Percentiles rank a stretch among this genome's conserved stretches.
phyloP scores from a whole-genome alignment of 2,113 vertebrate genomes.

The Spea multiplicata region DNA sequence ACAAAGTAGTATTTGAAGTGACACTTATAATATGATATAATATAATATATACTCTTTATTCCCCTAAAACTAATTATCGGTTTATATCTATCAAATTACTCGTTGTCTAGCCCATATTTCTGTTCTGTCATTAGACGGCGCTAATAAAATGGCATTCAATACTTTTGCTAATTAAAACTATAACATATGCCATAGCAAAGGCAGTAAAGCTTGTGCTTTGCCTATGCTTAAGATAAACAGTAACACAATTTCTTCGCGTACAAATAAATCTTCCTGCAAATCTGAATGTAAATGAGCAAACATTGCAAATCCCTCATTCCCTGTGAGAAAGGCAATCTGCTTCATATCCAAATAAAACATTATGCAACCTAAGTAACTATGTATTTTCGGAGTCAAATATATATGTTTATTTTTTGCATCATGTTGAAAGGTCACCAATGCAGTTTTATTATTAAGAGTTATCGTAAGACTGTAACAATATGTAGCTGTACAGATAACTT shows the following conservation, averaged over 20 bases:
- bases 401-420: neutral
- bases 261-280: neutral
- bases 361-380: neutral
- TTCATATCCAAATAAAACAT: neutral
- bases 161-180: neutral
- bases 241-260: neutral
- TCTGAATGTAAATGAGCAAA: neutral
- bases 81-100: too few relatives aligned
- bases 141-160: neutral
- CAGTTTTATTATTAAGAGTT: neutral
- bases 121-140: too few relatives aligned
- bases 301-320: neutral
- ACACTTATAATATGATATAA: too few relatives aligned
- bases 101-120: too few relatives aligned
- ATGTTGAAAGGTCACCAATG: neutral
- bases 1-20: too few relatives aligned
- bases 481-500: too few relatives aligned
- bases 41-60: too few relatives aligned
- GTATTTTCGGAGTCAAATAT: neutral
- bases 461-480: neutral
- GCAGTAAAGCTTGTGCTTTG: neutral
- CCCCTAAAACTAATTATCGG: too few relatives aligned
- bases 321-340: neutral
- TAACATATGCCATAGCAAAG: neutral
- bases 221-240: neutral